Evolutionary conservation across 2,888 invertebrate species (phyloP).

Genomic region (Chrysolina oricalcia): DNA sequence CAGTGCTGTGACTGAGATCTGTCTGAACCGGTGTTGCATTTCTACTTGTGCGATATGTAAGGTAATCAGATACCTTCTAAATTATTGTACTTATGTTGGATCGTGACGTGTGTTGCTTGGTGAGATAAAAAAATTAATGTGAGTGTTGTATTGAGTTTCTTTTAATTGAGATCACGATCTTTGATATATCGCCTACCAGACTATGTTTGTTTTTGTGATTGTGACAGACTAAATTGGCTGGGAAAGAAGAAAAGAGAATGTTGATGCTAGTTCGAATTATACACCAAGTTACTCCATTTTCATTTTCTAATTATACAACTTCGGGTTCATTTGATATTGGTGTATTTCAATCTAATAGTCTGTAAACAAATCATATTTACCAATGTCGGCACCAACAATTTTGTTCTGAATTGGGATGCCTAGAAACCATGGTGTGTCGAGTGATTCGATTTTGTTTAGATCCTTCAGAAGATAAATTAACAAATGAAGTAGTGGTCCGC

Average conservation of each 20-base stretch:
- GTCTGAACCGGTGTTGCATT: background rate
- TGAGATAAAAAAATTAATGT: constrained; percentile 24
- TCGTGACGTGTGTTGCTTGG: constrained; percentile 14
- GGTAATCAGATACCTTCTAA: constrained; percentile 11
- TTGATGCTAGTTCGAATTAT: background rate
- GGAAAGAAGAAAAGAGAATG: background rate
- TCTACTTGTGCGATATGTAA: constrained; percentile 1
- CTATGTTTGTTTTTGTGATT: constrained; percentile 2
- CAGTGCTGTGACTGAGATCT: background rate
- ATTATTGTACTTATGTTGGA: constrained; percentile 19
- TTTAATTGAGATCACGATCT: constrained; percentile 23
- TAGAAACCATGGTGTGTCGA: too few relatives aligned
- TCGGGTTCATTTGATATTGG: background rate
- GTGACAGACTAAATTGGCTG: constrained; percentile 11
- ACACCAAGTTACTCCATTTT: background rate
- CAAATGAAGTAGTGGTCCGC: too few relatives aligned
- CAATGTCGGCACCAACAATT: too few relatives aligned
- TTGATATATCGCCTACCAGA: constrained; percentile 18
- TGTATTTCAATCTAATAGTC: too few relatives aligned
- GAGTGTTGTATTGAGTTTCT: constrained; percentile 14
- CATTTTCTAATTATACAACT: background rate
- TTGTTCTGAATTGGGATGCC: too few relatives aligned
- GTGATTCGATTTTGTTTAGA: too few relatives aligned
- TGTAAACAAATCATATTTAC: too few relatives aligned
- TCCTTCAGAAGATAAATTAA: too few relatives aligned